A percentile compares a stretch with the other conserved stretches of the same genome.
Conservation (phyloP, 2,113 vertebrate species). For the Muscicapa adusta region DNA sequence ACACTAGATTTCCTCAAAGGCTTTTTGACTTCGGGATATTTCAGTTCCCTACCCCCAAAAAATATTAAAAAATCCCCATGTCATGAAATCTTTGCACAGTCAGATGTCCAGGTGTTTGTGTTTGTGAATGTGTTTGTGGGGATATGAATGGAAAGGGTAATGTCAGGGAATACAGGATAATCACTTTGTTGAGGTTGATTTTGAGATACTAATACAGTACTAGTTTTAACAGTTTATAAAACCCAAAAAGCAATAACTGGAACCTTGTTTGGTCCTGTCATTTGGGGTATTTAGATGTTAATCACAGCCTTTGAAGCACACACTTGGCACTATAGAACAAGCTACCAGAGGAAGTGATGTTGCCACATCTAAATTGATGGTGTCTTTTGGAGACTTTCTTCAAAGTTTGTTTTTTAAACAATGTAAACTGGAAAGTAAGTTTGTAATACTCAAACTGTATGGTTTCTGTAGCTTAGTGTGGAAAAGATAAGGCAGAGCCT, state of each 20-base stretch:
- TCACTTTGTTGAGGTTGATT: not conserved
- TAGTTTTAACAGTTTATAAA: not conserved
- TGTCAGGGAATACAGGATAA: not conserved
- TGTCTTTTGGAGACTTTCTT: not conserved
- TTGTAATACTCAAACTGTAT: not conserved
- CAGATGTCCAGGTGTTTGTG: not conserved
- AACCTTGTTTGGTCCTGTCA: not conserved
- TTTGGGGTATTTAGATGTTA: not conserved
- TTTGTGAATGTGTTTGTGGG: not conserved
- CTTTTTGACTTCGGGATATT: not conserved
- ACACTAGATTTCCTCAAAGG: not conserved
- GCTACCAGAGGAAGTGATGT: not conserved
- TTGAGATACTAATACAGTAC: not conserved
- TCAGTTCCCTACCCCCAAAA: fast-evolving
- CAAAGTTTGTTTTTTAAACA: not conserved
- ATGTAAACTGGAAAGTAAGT: not conserved
- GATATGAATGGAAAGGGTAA: not conserved
- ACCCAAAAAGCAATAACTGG: not conserved
- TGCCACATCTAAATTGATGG: not conserved
- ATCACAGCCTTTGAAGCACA: not conserved
- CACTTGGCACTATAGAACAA: not conserved
- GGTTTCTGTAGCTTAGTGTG: not conserved
- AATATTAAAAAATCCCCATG: not conserved
- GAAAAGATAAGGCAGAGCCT: not conserved
- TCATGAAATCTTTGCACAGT: not conserved